Base-by-base conservation (phyloP, 2,888 invertebrate species). In the Amphipoea lucens region DNA sequence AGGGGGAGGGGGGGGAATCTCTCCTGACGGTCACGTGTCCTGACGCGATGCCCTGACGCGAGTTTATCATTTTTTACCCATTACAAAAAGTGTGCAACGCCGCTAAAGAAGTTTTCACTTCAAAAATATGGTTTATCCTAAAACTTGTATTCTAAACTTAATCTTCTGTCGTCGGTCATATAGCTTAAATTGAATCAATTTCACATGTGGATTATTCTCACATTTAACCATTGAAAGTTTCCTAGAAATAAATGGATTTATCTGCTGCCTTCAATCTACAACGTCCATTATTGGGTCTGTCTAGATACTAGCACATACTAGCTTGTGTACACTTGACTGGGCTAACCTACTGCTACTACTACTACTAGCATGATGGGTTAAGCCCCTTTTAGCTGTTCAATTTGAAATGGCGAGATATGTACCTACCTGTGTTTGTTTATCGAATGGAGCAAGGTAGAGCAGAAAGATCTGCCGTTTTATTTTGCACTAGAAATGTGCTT, bases 261-360 rank as follows among this genome's bases (percentile, higher is more conserved):
- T 83, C 63, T 48, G 29, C 14, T 40, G 54, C 45, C 29, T 63
- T 63, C 62, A 66, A 79, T 84, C 36, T 48, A 51, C 14, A 17
- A 45, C 67, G 60, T 60, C n/a, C 29, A 65, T 75, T 72, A 63
- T 62, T 71, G 68, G 29, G 29, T 57, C 36, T 76, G 70, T 74
- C 71, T 69, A 72, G 57, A 79, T 65, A 57, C 57, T 65, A 68
- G 63, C 79, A 72, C 51, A 79, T 65, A 57, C 57, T 65, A 68
- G 63, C 79, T 65, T 69, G 42, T 73, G 40, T 29, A 57, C 60
- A 79, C 48, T 73, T 72, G 48, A 51, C 74, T 65, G 57, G 40
- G 29, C 40, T 42, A 51, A 40, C 65, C 72, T 66, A 66, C 45
- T 29, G 65, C 29, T 29, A 29, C 29, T 29, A 29, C 29, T 29